Conservation (phyloP, 1,140 invertebrate species). For the Kradibia gibbosae region DNA sequence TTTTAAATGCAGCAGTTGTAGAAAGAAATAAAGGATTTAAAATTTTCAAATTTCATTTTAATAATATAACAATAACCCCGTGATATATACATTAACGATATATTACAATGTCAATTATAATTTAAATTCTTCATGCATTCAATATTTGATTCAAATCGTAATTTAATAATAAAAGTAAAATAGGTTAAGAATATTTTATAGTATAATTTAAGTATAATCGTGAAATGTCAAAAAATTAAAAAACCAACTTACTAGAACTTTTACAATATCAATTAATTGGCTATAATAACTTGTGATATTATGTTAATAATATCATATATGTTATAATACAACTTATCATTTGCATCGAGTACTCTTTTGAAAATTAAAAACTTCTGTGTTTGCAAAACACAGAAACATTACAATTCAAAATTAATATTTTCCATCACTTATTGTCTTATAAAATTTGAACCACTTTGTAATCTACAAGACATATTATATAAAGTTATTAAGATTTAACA, state of each 20-base stretch:
- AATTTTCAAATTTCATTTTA: constrained; percentile 62
- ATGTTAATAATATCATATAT: not conserved
- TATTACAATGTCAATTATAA: constrained; percentile 64
- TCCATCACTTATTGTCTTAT: constrained; percentile 30
- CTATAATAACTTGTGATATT: constrained; percentile 1
- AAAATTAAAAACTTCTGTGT: constrained; percentile 32
- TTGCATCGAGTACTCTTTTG: constrained; percentile 1
- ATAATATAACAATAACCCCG: constrained; percentile 70
- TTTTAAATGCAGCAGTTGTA: not conserved
- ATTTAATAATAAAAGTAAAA: constrained; percentile 28
- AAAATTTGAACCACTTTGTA: not conserved
- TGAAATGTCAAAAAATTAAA: constrained; percentile 32
- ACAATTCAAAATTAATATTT: constrained; percentile 27
- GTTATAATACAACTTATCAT: not conserved
- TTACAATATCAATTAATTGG: not conserved
- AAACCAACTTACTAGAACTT: constrained; percentile 26
- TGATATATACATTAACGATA: constrained; percentile 69
- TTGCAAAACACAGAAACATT: constrained; percentile 28
- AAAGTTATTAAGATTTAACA: constrained; percentile 16
- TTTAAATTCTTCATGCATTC: constrained; percentile 38
- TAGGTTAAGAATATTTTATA: constrained; percentile 19
- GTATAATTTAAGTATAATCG: constrained; percentile 5
- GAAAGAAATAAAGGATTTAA: not conserved
- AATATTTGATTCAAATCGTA: constrained; percentile 27
- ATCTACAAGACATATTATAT: constrained; percentile 16